Conservation (phyloP, 2,113 vertebrate genomes). For the Marmota monax region DNA sequence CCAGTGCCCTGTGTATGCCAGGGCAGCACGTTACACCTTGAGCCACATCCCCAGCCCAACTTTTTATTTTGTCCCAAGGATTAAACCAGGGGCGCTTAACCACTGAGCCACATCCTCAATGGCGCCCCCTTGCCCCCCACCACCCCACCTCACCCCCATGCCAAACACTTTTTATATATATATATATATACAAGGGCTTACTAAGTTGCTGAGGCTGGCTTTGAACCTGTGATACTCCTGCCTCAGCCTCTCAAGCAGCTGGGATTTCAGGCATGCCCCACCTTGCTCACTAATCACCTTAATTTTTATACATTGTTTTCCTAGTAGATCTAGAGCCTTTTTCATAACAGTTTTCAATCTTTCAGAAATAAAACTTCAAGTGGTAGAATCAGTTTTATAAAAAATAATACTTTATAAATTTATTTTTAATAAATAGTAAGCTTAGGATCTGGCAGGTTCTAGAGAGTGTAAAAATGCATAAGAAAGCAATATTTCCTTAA, state of each 20-base stretch:
- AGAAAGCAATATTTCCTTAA: not conserved
- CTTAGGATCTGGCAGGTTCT: not conserved
- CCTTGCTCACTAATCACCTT: not conserved
- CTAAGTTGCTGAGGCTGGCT: no score
- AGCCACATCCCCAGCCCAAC: not conserved
- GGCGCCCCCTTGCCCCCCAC: no score
- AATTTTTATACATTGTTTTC: not conserved
- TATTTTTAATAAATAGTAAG: not conserved
- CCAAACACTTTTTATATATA: no score
- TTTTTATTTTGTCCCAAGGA: not conserved
- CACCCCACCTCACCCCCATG: no score
- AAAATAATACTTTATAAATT: not conserved
- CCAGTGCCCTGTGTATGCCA: no score
- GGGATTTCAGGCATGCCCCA: no score
- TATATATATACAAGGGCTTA: no score
- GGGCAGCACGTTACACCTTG: accelerated
- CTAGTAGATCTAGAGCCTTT: not conserved
- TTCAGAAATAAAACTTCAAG: not conserved
- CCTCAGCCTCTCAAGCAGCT: no score
- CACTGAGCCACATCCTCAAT: no score
- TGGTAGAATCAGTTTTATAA: not conserved
- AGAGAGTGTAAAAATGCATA: not conserved
- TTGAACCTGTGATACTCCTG: no score
- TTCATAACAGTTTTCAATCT: not conserved
- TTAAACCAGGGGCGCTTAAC: no score